These are phyloP conservation scores for Stenodera caucasica DNA, from an alignment of 2,888 invertebrate genomes.

Conservation along the genomic window DNA sequence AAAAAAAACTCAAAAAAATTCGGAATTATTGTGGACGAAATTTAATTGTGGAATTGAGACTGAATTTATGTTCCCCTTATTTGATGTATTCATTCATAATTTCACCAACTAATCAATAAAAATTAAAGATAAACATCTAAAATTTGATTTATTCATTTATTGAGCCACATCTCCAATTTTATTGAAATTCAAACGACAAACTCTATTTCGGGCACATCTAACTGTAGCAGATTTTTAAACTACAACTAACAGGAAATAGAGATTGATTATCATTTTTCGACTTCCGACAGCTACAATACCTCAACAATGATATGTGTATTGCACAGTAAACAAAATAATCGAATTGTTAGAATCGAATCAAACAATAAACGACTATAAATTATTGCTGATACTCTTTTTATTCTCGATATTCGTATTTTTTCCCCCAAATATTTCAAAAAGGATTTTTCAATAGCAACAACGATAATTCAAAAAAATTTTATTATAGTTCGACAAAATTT, in stretches of 20 bases:
- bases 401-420: too few species aligned
- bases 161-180: too few species aligned
- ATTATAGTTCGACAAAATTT: background rate
- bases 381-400: background rate
- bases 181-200: too few species aligned
- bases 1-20: background rate
- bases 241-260: background rate
- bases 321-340: background rate
- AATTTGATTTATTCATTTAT: background rate
- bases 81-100: background rate
- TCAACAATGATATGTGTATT: conserved; percentile 3
- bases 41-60: conserved; percentile 9
- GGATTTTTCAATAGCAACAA: background rate
- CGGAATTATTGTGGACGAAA: background rate
- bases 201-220: too few species aligned
- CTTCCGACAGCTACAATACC: background rate
- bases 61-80: background rate
- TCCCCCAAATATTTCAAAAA: background rate
- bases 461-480: background rate
- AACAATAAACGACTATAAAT: background rate
- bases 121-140: background rate
- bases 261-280: background rate
- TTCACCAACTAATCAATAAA: background rate
- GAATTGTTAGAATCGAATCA: background rate
- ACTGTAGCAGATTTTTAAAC: background rate